Evolutionary conservation across 2,888 invertebrate genomes (phyloP).

Genomic region (Leucoma salicis): DNA sequence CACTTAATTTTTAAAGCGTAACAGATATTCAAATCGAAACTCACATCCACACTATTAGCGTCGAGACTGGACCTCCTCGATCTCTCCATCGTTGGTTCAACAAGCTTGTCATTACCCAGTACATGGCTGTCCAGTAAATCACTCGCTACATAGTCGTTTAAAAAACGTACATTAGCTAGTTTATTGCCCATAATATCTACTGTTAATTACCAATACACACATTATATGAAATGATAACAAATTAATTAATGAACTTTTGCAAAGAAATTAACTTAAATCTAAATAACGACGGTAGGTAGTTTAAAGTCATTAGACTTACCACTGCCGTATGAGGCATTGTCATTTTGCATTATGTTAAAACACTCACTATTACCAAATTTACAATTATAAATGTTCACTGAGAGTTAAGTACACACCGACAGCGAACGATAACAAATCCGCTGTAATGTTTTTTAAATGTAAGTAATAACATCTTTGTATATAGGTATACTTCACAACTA

Average conservation of each 20-base stretch:
- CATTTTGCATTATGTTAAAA: conserved; percentile 56
- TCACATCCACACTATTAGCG: conserved; percentile 77
- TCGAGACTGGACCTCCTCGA: conserved; percentile 71
- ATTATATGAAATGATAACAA: conserved; percentile 63
- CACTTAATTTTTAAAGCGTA: no score
- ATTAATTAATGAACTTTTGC: conserved; percentile 44
- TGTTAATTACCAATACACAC: conserved; percentile 61
- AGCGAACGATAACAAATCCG: conserved; percentile 42
- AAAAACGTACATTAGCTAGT: conserved; percentile 66
- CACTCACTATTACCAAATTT: background rate
- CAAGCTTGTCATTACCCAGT: conserved; percentile 67
- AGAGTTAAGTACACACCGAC: conserved; percentile 33
- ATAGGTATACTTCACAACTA: conserved; percentile 7
- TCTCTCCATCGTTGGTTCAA: conserved; percentile 66
- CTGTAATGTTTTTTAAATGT: conserved; percentile 34
- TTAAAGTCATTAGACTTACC: conserved; percentile 55
- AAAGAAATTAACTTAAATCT: conserved; percentile 41
- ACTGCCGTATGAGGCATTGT: conserved; percentile 70
- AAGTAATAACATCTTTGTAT: conserved; percentile 24
- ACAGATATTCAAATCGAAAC: no score
- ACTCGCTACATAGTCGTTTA: conserved; percentile 71
- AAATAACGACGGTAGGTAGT: conserved; percentile 49
- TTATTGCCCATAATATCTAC: conserved; percentile 74
- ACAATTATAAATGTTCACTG: conserved; percentile 17
- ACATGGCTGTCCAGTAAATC: conserved; percentile 79